Percentiles rank a stretch among this genome's conserved stretches.
These are phyloP conservation scores for Melitaea athalia DNA, from an alignment of 2,888 invertebrate genomes.

Conservation along the genomic window DNA sequence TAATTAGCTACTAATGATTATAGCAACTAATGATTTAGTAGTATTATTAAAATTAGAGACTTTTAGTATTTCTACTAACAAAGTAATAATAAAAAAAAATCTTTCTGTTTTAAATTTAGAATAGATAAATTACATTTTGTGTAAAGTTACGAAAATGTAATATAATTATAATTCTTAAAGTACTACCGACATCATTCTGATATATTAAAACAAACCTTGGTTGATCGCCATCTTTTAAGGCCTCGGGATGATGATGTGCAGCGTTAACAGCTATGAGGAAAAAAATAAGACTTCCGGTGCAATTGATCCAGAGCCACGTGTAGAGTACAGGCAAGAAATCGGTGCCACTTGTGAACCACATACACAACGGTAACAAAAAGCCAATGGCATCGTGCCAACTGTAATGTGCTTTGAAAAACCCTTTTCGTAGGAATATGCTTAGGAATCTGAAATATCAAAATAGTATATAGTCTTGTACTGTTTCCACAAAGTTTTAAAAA, in stretches of 20 bases:
- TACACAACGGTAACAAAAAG: slow-evolving; percentile 66
- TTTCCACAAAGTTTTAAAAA: neutral
- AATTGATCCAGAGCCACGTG: slow-evolving; percentile 81
- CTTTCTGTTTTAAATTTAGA: no score
- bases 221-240: slow-evolving; percentile 89
- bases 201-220: slow-evolving; percentile 52
- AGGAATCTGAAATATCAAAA: slow-evolving; percentile 51
- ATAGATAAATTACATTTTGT: no score
- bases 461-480: slow-evolving; percentile 11
- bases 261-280: slow-evolving; percentile 86
- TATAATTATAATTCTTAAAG: no score
- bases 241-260: slow-evolving; percentile 90
- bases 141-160: no score
- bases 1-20: no score
- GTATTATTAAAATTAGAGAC: no score
- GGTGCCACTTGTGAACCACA: slow-evolving; percentile 62
- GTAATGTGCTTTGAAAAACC: slow-evolving; percentile 57
- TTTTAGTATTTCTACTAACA: no score
- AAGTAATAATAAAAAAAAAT: no score
- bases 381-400: slow-evolving; percentile 64
- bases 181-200: no score
- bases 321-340: slow-evolving; percentile 57
- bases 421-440: slow-evolving; percentile 53
- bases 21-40: no score
- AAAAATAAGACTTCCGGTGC: slow-evolving; percentile 83